phyloP scores from a whole-genome alignment of 1,140 invertebrate species.

The Orussus abietinus region DNA sequence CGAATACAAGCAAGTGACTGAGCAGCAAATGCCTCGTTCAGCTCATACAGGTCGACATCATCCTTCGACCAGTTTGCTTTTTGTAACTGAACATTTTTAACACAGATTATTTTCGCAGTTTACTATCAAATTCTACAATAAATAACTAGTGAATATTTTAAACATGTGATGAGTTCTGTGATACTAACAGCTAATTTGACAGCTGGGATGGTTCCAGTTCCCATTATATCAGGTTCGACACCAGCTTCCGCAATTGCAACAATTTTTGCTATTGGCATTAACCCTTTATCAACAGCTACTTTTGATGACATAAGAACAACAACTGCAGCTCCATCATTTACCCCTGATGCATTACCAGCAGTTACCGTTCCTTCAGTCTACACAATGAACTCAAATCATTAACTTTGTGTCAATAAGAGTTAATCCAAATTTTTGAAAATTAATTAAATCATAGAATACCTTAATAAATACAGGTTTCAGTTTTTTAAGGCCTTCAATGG shows the following conservation, averaged over 20 bases:
- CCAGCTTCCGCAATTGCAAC: slow-evolving; percentile 65
- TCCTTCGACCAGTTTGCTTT: slow-evolving; percentile 77
- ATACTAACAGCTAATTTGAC: slow-evolving; percentile 62
- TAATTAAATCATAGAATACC: slow-evolving; percentile 36
- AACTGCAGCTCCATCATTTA: slow-evolving; percentile 85
- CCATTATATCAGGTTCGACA: slow-evolving; percentile 74
- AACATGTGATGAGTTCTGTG: background rate
- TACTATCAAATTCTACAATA: slow-evolving; percentile 2
- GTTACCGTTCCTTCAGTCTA: slow-evolving; percentile 66
- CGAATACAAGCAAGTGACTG: slow-evolving; percentile 67
- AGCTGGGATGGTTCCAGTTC: slow-evolving; percentile 70
- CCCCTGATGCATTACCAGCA: slow-evolving; percentile 74
- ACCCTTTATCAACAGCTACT: slow-evolving; percentile 51
- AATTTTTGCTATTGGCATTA: slow-evolving; percentile 63
- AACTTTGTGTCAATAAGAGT: background rate
- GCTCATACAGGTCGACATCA: slow-evolving; percentile 84
- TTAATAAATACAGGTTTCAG: slow-evolving; percentile 63
- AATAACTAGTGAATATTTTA: slow-evolving; percentile 2
- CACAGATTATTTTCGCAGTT: background rate
- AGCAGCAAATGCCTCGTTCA: slow-evolving; percentile 84
- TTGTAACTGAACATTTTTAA: slow-evolving; percentile 55
- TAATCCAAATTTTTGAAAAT: slow-evolving; percentile 3
- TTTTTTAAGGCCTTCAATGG: slow-evolving; percentile 58
- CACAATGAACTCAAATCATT: slow-evolving; percentile 10
- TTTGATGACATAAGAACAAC: slow-evolving; percentile 66